phyloP scores from a whole-genome alignment of 2,888 invertebrate species.

The Sycophila texana region DNA sequence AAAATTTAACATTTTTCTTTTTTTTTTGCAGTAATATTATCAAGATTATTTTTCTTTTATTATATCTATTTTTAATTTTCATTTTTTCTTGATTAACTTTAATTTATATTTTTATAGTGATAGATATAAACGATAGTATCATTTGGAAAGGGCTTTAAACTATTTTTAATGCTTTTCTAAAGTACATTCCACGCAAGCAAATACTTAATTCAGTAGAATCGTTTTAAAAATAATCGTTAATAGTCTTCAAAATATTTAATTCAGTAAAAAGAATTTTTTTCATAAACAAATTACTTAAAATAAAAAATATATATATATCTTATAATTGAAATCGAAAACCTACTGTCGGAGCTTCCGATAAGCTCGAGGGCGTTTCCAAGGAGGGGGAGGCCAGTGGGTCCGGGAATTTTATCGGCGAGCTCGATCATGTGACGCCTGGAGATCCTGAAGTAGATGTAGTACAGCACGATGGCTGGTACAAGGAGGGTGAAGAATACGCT shows the following conservation, averaged over 20 bases:
- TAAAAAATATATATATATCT: neutral
- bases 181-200: neutral
- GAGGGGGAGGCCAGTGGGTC: conserved; percentile 84
- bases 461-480: conserved; percentile 83
- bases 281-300: too few relatives aligned
- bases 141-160: too few relatives aligned
- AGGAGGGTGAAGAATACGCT: conserved; percentile 85
- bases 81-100: too few relatives aligned
- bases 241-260: neutral
- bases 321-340: conserved; percentile 61
- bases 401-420: conserved; percentile 84
- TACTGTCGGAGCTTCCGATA: conserved; percentile 84
- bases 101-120: too few relatives aligned
- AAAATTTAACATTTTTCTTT: neutral
- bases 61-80: too few relatives aligned
- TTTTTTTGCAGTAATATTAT: neutral
- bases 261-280: too few relatives aligned
- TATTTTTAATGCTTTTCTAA: too few relatives aligned
- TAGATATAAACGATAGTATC: too few relatives aligned
- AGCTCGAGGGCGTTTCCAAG: conserved; percentile 87
- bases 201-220: neutral
- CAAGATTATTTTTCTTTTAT: too few relatives aligned
- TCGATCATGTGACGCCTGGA: conserved; percentile 85
- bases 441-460: conserved; percentile 86
- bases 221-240: neutral